A percentile compares a stretch with the other conserved stretches of the same genome.
Conservation (phyloP, 2,797 vertebrate genomes). For the Catostomus latipinnis region DNA sequence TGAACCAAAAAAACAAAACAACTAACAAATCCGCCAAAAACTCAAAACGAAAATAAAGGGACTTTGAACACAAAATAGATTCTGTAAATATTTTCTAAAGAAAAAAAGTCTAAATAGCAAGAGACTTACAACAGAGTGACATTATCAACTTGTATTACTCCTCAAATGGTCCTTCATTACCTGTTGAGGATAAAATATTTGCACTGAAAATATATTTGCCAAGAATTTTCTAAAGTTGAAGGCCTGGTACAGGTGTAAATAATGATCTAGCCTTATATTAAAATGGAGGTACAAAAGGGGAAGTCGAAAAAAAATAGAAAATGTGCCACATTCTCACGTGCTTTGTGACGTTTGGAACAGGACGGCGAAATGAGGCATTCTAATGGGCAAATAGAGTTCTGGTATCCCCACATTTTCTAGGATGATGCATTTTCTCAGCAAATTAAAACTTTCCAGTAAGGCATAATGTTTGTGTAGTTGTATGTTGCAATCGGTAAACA, state of each 20-base stretch:
- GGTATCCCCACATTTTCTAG: background rate
- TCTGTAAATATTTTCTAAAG: slow-evolving; percentile 41
- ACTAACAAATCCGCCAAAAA: background rate
- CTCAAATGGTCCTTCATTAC: slow-evolving; percentile 61
- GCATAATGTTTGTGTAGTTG: no score
- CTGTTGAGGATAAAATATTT: slow-evolving; percentile 68
- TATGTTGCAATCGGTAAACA: no score
- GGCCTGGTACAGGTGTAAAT: slow-evolving; percentile 36
- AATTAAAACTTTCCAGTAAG: no score
- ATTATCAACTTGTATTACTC: slow-evolving; percentile 65
- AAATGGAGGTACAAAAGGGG: background rate
- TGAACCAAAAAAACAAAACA: slow-evolving; percentile 13
- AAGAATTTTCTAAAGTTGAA: slow-evolving; percentile 41
- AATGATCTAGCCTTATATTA: slow-evolving; percentile 9
- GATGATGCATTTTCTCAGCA: no score
- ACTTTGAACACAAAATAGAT: slow-evolving; percentile 14
- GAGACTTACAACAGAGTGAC: slow-evolving; percentile 62
- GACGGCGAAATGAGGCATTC: background rate
- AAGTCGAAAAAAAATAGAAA: background rate
- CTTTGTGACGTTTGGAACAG: background rate
- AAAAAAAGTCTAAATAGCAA: slow-evolving; percentile 57
- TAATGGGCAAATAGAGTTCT: background rate
- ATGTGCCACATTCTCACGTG: background rate
- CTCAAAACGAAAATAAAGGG: slow-evolving; percentile 18
- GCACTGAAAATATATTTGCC: slow-evolving; percentile 58